Base-by-base conservation (phyloP, 2,113 vertebrate genomes). In the Thunnus thynnus region DNA sequence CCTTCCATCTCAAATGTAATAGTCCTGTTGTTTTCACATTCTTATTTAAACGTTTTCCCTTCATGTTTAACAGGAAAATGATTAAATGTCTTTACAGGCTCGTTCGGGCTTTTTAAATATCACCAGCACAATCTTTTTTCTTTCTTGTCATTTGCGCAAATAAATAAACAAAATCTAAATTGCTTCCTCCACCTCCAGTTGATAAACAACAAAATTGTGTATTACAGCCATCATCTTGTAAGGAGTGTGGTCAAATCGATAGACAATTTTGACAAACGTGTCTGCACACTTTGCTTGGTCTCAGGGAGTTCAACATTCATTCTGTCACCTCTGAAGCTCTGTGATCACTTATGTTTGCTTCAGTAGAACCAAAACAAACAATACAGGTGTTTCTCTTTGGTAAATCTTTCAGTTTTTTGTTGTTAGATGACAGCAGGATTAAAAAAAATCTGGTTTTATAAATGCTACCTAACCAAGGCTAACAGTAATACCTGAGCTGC, bases 1-100 rank as follows among this genome's bases (percentile, higher is more conserved):
- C 32, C 18, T 20, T 18, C 22, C 13, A 52, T 65, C 52, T 58
- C 32, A 47, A 72, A 72, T 58, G 46, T 57, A 18, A 61, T 54
- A 6, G 36, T 10, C 10, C 13, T 7, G 0, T 1, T 44, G 30
- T 44, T 58, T 63, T 52, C 62, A 32, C 12, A 14, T 18, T 65
- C 14, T 9, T 41, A 41, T 41, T 41, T 41, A 41, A 41, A 9
- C 1, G 8, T 41, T 41, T 41, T 7, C 36, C 7, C 9, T 10
- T 9, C 36, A 41, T 41, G 36, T 41, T 41, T 41, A 41, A 41
- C 32, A 48, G 12, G 2, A 12, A 46, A 60, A 65, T 5, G 1
- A 27, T 50, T 2, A 25, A 41, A 51, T 11, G 60, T 52, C 30
- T 44, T 10, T 41, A 41, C 7, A 41, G 36, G 36, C 9, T 41